phyloP scores from a whole-genome alignment of 30 jellyfish, hydroid and myxozoan genomes.

The Turritopsis dohrnii region DNA sequence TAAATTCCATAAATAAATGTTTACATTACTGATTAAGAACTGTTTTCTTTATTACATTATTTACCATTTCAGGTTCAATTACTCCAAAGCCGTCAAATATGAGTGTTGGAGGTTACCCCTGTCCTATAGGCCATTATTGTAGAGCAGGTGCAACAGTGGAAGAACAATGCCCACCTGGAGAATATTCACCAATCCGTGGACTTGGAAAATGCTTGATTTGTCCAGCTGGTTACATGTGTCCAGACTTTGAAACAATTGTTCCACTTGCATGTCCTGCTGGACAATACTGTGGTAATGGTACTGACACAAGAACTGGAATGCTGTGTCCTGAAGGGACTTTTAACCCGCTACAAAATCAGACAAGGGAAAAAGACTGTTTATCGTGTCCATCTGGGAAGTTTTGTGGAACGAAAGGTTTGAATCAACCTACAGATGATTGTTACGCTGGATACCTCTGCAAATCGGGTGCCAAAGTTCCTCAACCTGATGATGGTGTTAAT shows the following conservation, averaged over 20 bases:
- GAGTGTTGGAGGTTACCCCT: conserved; percentile 74
- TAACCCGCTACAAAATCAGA: conserved; percentile 58
- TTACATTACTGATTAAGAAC: neutral
- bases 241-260: conserved; percentile 53
- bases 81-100: conserved; percentile 76
- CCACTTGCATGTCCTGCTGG: conserved; percentile 88
- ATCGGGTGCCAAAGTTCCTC: conserved; percentile 59
- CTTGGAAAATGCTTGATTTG: conserved; percentile 60
- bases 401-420: conserved; percentile 60
- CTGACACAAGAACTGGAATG: conserved; percentile 44
- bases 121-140: conserved; percentile 91
- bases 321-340: conserved; percentile 73
- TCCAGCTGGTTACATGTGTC: conserved; percentile 72
- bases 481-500: conserved; percentile 46
- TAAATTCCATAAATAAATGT: neutral
- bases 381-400: conserved; percentile 83
- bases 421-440: conserved; percentile 72
- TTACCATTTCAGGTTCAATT: conserved; percentile 55
- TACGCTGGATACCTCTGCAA: conserved; percentile 73
- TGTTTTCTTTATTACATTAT: neutral
- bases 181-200: conserved; percentile 65
- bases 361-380: conserved; percentile 45
- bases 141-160: conserved; percentile 64
- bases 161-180: conserved; percentile 63
- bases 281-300: conserved; percentile 69